Evolutionary conservation across 2,113 vertebrate genomes (phyloP).

Genomic region (Urocolius indicus): DNA sequence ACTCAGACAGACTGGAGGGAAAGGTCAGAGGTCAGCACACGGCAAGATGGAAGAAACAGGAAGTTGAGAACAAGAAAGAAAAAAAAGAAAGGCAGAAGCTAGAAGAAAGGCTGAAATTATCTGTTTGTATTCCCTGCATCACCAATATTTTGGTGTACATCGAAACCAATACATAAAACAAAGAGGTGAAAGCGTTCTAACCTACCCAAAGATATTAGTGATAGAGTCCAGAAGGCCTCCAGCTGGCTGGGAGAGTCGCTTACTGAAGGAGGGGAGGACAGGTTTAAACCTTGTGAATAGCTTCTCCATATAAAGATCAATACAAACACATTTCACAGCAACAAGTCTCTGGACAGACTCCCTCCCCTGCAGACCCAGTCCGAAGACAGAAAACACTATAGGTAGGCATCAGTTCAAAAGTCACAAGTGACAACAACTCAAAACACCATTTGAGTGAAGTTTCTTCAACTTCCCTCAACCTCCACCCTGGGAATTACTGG

Average conservation of each 20-base stretch:
- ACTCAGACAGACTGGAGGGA: slow-evolving; percentile 89
- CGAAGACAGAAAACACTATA: slow-evolving; percentile 32
- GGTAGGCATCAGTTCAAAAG: slow-evolving; percentile 9
- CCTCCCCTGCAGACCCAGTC: slow-evolving; percentile 48
- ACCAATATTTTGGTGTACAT: slow-evolving; percentile 58
- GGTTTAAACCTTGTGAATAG: slow-evolving; percentile 78
- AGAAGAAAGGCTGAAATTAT: slow-evolving; percentile 73
- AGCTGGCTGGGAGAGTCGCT: slow-evolving; percentile 87
- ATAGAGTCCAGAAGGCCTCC: slow-evolving; percentile 95
- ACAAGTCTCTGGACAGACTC: slow-evolving; percentile 17
- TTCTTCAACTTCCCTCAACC: neutral
- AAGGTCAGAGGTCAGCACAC: slow-evolving; percentile 81
- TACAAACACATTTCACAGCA: slow-evolving; percentile 69
- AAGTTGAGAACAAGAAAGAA: slow-evolving; percentile 66
- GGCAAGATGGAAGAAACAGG: slow-evolving; percentile 76
- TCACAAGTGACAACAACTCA: neutral
- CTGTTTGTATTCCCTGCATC: slow-evolving; percentile 45
- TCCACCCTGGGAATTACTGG: neutral
- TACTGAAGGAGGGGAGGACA: slow-evolving; percentile 86
- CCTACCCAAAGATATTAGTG: slow-evolving; percentile 98
- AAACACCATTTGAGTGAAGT: neutral
- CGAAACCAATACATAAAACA: slow-evolving; percentile 57
- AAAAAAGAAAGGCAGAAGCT: slow-evolving; percentile 72
- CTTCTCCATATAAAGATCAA: slow-evolving; percentile 68
- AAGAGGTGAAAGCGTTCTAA: slow-evolving; percentile 76